Evolutionary conservation across 2,113 vertebrate genomes (phyloP), one percentile per base, ranked within the genome.

Genomic region (Psophia crepitans): DNA sequence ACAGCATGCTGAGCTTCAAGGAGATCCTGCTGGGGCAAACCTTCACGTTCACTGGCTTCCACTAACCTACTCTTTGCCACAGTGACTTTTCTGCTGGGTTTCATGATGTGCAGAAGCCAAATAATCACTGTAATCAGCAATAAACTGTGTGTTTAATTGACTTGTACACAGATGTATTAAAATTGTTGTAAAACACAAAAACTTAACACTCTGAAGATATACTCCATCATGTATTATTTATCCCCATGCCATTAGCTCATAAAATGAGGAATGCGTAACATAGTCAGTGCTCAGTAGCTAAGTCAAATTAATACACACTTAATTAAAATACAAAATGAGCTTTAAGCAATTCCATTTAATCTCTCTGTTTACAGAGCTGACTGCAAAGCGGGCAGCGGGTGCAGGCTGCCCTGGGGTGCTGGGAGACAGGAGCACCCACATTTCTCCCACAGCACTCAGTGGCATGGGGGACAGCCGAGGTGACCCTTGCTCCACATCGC

Each of bases 151-250:
- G 61, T 90, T 78, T 97, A 96, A 95, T 85, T 95, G 84, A 91
- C 84, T 92, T 87, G 60, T 76, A 94, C 35, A 86, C 35, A 71
- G 60, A 78, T 54, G 44, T 60, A 95, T 94, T 93, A 91, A 90
- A 91, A 95, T 49, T 46, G 51, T 51, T 95, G 84, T 95, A 93
- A 95, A 95, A 15, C 74, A 90, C 73, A 85, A 88, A 90, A 96
- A 84, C 18, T 49, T 58, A 93, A 90, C 77, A 49, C 51, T 61
- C 56, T 48, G 33, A 91, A 86, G 77, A 84, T 51, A 70, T 20
- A 92, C 58, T 97, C 87, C 43, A 61, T 82, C 80, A 20, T 13
- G 65, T 96, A 85, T 97, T 97, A 98, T 97, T 98, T 98, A 97
- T 97, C 91, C 80, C 46, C 61, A 89, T 63, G 60, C 94, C 87